phyloP scores from a whole-genome alignment of 1,140 invertebrate genomes.

The Propsilocerus akamusi region DNA sequence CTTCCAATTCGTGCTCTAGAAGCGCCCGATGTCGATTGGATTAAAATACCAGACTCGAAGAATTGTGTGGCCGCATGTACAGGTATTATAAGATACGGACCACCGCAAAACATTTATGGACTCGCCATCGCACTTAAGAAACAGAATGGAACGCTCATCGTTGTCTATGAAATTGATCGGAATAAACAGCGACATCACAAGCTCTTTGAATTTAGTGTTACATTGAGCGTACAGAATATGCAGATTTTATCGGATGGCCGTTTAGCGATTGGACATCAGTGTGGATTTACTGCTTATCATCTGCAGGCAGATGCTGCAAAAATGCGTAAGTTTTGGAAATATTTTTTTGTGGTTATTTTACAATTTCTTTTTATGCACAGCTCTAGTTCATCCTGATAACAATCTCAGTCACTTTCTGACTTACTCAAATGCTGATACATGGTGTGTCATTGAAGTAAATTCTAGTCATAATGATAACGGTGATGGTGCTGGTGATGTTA shows the following conservation, averaged over 20 bases:
- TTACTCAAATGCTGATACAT: conserved; percentile 40
- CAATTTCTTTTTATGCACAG: conserved; percentile 28
- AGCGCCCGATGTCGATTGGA: conserved; percentile 81
- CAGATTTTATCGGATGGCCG: conserved; percentile 70
- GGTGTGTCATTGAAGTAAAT: background rate
- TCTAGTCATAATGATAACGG: conserved; percentile 14
- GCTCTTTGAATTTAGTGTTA: conserved; percentile 74
- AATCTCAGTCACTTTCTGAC: conserved; percentile 65
- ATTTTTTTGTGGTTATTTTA: background rate
- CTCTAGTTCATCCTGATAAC: conserved; percentile 73
- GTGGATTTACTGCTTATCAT: conserved; percentile 78
- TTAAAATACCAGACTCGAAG: conserved; percentile 74
- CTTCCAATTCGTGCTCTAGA: conserved; percentile 80
- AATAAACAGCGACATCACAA: conserved; percentile 71
- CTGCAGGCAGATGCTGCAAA: conserved; percentile 61
- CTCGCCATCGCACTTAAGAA: conserved; percentile 85
- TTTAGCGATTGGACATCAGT: conserved; percentile 85
- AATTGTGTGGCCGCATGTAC: conserved; percentile 61
- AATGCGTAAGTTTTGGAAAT: conserved; percentile 42
- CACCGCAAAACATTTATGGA: conserved; percentile 35
- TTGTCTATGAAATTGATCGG: conserved; percentile 86
- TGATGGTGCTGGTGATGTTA: conserved; percentile 10
- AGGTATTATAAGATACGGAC: background rate
- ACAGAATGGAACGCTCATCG: conserved; percentile 51
- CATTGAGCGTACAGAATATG: conserved; percentile 75